These are phyloP conservation scores for Cyphomyrus discorhynchus DNA, from an alignment of 2,113 vertebrate genomes.

Conservation along the genomic window DNA sequence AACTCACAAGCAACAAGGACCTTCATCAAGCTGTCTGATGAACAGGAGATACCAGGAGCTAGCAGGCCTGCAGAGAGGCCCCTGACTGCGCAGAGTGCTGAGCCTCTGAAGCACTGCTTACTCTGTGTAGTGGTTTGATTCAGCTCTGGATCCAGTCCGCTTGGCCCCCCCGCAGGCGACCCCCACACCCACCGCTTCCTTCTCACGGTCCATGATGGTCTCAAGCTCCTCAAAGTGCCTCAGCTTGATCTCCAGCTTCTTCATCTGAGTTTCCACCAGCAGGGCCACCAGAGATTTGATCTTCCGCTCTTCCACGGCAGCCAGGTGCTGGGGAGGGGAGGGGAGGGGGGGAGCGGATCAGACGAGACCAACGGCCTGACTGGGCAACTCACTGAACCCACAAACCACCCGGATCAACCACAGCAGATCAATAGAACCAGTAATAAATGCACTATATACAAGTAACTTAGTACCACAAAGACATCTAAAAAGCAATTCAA, in stretches of 20 bases:
- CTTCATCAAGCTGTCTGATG: background rate
- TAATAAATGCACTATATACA: background rate
- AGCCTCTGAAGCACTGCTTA: background rate
- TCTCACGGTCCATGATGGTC: slow-evolving; percentile 96
- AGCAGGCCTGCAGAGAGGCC: background rate
- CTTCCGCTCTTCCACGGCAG: slow-evolving; percentile 91
- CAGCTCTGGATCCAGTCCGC: too few relatives aligned
- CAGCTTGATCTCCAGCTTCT: slow-evolving; percentile 95
- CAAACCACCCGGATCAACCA: background rate
- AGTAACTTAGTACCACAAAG: background rate
- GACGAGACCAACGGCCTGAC: background rate
- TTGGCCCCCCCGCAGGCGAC: too few relatives aligned
- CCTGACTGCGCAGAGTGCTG: background rate
- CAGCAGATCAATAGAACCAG: background rate
- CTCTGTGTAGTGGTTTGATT: too few relatives aligned
- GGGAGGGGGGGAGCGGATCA: background rate
- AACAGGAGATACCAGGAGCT: background rate
- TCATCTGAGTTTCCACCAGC: slow-evolving; percentile 97
- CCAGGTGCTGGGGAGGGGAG: slow-evolving; percentile 70
- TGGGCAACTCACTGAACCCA: background rate
- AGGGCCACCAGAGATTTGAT: slow-evolving; percentile 94
- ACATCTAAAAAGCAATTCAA: background rate
- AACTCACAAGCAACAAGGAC: background rate
- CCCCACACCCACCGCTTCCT: slow-evolving; percentile 81
- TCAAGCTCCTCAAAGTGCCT: slow-evolving; percentile 95